phyloP scores from a whole-genome alignment of 1,140 invertebrate genomes.

The Drosophila suzukii region DNA sequence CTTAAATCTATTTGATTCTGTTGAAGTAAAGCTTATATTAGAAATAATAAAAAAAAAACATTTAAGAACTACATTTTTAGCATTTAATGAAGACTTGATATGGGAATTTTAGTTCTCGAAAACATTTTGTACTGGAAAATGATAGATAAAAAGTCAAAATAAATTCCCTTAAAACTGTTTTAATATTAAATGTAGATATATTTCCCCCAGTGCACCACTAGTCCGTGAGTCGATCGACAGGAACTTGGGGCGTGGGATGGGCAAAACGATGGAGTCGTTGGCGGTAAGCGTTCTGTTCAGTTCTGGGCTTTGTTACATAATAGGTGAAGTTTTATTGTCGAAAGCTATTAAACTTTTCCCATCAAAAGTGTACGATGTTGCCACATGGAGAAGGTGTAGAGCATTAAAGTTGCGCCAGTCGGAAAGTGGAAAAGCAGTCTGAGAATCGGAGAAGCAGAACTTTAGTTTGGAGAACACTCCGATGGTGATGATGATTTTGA shows the following conservation, averaged over 20 bases:
- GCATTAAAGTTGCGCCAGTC: constrained; percentile 62
- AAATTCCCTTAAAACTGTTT: no score
- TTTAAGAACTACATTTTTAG: no score
- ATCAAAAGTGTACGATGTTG: constrained; percentile 74
- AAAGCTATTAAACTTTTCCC: constrained; percentile 83
- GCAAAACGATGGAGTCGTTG: constrained; percentile 16
- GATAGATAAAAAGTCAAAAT: no score
- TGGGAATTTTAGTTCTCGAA: no score
- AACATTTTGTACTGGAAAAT: no score
- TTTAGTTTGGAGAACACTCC: constrained; percentile 6
- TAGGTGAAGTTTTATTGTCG: constrained; percentile 83
- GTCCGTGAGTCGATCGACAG: constrained; percentile 59
- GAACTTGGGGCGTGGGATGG: constrained; percentile 9
- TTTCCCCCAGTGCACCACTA: neutral
- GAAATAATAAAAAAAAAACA: no score
- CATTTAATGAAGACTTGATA: no score
- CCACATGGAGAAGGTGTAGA: constrained; percentile 74
- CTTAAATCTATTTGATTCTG: no score
- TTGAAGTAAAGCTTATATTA: no score
- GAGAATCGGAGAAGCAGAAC: no score
- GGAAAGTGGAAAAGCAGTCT: constrained; percentile 11
- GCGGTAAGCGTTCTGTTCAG: constrained; percentile 63
- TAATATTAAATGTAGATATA: neutral
- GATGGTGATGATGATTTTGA: constrained; percentile 22
- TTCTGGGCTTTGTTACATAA: constrained; percentile 78